These are phyloP conservation scores for Drymodes brunneopygia DNA, from an alignment of 2,113 vertebrate species.

Conservation along the genomic window DNA sequence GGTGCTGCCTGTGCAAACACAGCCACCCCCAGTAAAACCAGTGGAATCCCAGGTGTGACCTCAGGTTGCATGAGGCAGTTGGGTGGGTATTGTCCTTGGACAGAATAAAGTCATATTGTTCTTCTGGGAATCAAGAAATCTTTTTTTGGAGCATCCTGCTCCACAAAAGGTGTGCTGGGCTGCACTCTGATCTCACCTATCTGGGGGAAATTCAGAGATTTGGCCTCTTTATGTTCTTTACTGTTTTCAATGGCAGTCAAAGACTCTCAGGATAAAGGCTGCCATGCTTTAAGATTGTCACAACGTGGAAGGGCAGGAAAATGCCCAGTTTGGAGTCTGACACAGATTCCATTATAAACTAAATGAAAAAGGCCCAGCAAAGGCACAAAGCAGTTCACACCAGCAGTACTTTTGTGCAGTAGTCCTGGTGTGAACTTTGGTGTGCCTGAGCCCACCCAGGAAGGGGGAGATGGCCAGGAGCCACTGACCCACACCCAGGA, in stretches of 20 bases:
- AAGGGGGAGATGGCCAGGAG: neutral
- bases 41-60: neutral
- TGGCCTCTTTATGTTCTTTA: neutral
- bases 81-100: neutral
- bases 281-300: neutral
- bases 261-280: neutral
- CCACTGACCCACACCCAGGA: neutral
- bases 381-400: neutral
- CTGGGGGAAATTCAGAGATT: neutral
- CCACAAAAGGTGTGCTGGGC: neutral
- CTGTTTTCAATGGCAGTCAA: neutral
- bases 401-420: neutral
- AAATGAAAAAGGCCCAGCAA: neutral
- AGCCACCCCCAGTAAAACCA: neutral
- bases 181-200: neutral
- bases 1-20: neutral
- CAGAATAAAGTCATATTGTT: neutral
- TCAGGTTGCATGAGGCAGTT: neutral
- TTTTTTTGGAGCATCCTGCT: neutral
- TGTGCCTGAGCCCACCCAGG: neutral
- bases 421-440: neutral
- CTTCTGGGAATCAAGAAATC: neutral
- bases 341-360: neutral
- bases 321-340: neutral
- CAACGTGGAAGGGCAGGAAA: neutral